Base-by-base conservation (phyloP, 2,888 invertebrate genomes). In the Metellina segmentata region DNA sequence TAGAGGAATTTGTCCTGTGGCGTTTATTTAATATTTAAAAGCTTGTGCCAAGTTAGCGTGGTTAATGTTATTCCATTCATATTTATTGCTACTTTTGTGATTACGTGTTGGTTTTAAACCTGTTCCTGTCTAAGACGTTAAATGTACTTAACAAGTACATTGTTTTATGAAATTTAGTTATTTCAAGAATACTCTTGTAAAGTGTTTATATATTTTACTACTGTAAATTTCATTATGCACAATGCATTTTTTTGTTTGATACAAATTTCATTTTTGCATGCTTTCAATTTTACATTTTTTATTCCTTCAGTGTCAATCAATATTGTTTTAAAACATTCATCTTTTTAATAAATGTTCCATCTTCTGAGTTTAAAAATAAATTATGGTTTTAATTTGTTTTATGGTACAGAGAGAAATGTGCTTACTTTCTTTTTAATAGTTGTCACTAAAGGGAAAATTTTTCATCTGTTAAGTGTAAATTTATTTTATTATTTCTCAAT, bases 1-100 rank as follows among this genome's bases (percentile, higher is more conserved):
- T 71, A 20, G 20, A 19, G 48, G 61, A 53, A 48, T 61, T 85
- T 71, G 1, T 19, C 52, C 51, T 85, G 48, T 85, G 75, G 85
- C 71, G 78, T 86, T 86, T 86, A 78, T 75, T 61, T 77, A 85
- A 75, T 69, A 61, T 52, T 87, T 71, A 79, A 87, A 87, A 51
- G 8, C 48, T 87, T 71, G 87, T 87, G 71, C 79, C 79, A 87
- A 79, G 52, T 87, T 52, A 79, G 69, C 20, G 71, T 75, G 75
- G 70, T 70, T 48, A 70, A 51, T 79, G 51, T 71, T 86, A 70
- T 86, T 79, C 71, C 71, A 79, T 71, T 71, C 79, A 79, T 85
- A 85, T 85, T 85, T 75, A 85, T 85, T 85, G 61, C 75, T 75
- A 72, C 72, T 13, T 81, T 82, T 82, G 71, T 82, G 51, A 71